phyloP scores from a whole-genome alignment of 2,888 invertebrate species.

The Invenusta paracnida region DNA sequence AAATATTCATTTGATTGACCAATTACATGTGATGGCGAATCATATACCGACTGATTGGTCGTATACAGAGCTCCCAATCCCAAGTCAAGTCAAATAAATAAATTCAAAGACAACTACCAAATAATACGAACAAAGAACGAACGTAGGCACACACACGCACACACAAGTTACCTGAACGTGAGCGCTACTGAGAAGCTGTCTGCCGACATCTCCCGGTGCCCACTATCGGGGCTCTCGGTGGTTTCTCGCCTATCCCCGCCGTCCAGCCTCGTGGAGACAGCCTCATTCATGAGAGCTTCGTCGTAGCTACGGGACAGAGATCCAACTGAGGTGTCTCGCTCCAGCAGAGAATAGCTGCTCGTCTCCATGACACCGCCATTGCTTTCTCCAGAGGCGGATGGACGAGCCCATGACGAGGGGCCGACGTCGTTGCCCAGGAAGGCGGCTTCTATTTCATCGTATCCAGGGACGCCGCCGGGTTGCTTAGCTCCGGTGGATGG shows the following conservation, averaged over 20 bases:
- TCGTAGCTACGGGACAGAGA: neutral
- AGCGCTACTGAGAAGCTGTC: slow-evolving; percentile 6
- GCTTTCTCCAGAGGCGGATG: neutral
- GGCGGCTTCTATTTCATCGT: neutral
- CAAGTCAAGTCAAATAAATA: too few species aligned
- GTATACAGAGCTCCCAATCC: too few species aligned
- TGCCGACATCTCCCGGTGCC: neutral
- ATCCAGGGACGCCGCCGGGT: neutral
- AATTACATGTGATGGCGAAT: too few species aligned
- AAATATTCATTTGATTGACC: too few species aligned
- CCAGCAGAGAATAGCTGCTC: neutral
- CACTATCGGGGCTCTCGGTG: neutral
- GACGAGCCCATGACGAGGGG: neutral
- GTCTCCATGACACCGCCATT: neutral
- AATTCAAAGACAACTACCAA: too few species aligned
- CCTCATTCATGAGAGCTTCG: too few species aligned
- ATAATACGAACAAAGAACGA: too few species aligned
- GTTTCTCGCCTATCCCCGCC: neutral
- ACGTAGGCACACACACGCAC: too few species aligned
- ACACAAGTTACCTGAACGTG: slow-evolving; percentile 41
- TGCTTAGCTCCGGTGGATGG: neutral
- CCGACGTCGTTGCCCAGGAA: neutral
- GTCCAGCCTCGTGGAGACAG: neutral
- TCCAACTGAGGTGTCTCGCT: neutral
- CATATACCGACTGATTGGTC: too few species aligned